These are phyloP conservation scores for Cyanistes caeruleus DNA, from an alignment of 2,113 vertebrate genomes.

Conservation along the genomic window DNA sequence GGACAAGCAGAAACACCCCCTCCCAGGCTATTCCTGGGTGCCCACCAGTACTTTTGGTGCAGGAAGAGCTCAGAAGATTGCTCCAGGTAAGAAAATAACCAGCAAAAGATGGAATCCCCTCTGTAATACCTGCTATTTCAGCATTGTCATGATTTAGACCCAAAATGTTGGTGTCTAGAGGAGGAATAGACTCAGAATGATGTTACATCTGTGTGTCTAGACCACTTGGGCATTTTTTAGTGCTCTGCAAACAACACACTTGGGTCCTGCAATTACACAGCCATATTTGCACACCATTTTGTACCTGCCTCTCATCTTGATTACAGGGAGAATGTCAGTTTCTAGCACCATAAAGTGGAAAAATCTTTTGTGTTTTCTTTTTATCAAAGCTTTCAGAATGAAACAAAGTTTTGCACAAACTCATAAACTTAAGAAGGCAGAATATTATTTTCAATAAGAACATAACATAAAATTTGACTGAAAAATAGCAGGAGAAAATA, in stretches of 20 bases:
- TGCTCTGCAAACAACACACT: background rate
- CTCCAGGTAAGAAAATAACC: background rate
- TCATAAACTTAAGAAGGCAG: background rate
- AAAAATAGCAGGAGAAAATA: background rate
- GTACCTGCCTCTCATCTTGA: rapidly evolving
- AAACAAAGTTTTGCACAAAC: background rate
- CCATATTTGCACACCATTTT: background rate
- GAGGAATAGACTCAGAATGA: background rate
- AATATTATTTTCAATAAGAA: background rate
- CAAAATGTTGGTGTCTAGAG: background rate
- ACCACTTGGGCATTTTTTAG: background rate
- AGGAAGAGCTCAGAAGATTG: background rate
- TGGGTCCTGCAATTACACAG: background rate
- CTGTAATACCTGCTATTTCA: background rate
- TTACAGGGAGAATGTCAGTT: background rate
- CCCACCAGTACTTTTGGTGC: background rate
- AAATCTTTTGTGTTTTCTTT: background rate
- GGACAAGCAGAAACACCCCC: background rate
- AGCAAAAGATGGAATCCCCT: rapidly evolving
- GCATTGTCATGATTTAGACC: background rate
- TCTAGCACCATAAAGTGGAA: background rate
- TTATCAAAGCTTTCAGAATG: background rate
- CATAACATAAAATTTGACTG: background rate
- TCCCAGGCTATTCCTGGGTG: rapidly evolving
- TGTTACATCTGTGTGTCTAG: background rate